These are phyloP conservation scores for Thunnus thynnus DNA, from an alignment of 2,113 vertebrate species.

Conservation along the genomic window DNA sequence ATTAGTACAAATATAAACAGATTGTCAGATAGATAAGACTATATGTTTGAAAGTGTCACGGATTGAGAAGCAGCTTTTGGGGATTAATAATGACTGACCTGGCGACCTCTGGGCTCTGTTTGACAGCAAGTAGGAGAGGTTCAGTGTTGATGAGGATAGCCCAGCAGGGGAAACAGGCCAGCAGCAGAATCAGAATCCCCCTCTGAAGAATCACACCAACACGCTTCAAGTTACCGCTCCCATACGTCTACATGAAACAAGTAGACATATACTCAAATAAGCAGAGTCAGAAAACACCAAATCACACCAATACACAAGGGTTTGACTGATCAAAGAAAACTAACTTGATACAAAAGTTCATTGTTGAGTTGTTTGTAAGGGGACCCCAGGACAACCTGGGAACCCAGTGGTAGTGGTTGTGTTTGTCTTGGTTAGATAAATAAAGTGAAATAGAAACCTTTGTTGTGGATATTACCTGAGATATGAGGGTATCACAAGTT, in stretches of 20 bases:
- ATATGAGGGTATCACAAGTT: constrained; percentile 94
- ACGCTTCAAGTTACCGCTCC: constrained; percentile 91
- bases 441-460: constrained; percentile 17
- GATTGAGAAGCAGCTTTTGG: not conserved
- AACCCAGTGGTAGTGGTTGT: constrained; percentile 33
- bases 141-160: constrained; percentile 93
- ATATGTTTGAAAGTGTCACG: not conserved
- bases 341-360: constrained; percentile 39
- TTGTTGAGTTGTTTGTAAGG: constrained; percentile 33
- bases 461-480: constrained; percentile 85
- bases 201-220: constrained; percentile 94
- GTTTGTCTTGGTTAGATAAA: constrained; percentile 27
- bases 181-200: constrained; percentile 89
- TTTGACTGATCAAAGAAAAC: constrained; percentile 36
- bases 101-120: constrained; percentile 88
- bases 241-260: constrained; percentile 87
- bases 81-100: constrained; percentile 81
- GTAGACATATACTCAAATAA: constrained; percentile 3
- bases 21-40: not conserved
- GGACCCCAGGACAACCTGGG: constrained; percentile 32
- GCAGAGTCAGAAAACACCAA: constrained; percentile 6
- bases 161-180: constrained; percentile 97
- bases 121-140: constrained; percentile 86
- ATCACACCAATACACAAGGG: not conserved
- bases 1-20: not conserved